Evolutionary conservation across 2,113 vertebrate species (phyloP), one percentile per base, ranked within the genome.

Genomic region (Chlamydotis undulata): DNA sequence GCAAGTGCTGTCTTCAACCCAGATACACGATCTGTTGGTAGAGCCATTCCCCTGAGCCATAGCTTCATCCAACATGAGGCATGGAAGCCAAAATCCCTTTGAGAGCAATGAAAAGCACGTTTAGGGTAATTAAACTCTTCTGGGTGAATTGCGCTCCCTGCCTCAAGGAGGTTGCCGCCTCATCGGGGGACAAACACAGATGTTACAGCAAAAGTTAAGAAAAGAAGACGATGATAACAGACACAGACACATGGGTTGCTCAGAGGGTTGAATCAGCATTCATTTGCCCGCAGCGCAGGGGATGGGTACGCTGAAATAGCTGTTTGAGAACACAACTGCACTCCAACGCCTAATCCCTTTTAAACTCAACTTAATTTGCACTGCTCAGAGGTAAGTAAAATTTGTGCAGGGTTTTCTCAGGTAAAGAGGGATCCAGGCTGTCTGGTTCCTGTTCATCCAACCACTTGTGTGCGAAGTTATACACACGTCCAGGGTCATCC

Each of bases 281-380:
- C 18, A 0, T 60, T 43, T 90, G 76, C 76, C 68, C 0, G 1
- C 67, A 80, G 85, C 3, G 0, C 2, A 85, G n/a, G 33, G 70
- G 7, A 37, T 1, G 19, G 50, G 31, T 69, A 39, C 2, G 0
- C 85, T 77, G 71, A 94, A 88, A 86, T 9, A 83, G 83, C 52
- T 89, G 52, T 63, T 84, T 87, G 71, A 55, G 83, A 63, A 73
- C 55, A 59, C 83, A 93, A 25, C 71, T 77, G 55, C 71, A 31
- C 60, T 81, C 55, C 29, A 69, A 0, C 0, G 9, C 59, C 86
- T 35, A 18, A 93, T 50, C 19, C 23, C n/a, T 67, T 83, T n/a
- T 26, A 74, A 70, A 69, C 35, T 71, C 53, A 19, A 19, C 55
- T 73, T 33, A 26, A 49, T 63, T 65, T 59, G 73, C 47, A 7